Evolutionary conservation across 2,888 invertebrate species (phyloP).

Genomic region (Pterobdella sp.): DNA sequence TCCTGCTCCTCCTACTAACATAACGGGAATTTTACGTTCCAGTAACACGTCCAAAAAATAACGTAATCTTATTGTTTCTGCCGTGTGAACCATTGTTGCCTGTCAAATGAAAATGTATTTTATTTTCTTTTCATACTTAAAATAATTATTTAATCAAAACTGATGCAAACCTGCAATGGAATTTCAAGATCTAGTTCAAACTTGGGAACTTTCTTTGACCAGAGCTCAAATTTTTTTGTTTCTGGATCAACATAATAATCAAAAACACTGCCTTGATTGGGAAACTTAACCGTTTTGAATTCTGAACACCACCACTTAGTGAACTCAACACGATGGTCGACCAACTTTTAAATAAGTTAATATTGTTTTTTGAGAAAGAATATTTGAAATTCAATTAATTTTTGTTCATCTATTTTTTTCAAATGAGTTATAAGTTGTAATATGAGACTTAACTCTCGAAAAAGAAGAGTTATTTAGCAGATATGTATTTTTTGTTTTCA

Average conservation of each 20-base stretch:
- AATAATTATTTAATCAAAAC: too few relatives aligned
- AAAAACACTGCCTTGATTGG: constrained; percentile 81
- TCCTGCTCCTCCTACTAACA: constrained; percentile 83
- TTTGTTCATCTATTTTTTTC: background rate
- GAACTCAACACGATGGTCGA: constrained; percentile 86
- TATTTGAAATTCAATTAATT: background rate
- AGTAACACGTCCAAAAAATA: constrained; percentile 82
- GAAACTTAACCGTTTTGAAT: constrained; percentile 88
- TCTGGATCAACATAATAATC: constrained; percentile 87
- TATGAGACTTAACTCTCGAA: background rate
- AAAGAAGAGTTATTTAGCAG: too few relatives aligned
- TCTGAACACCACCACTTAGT: constrained; percentile 96
- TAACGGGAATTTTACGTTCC: constrained; percentile 78
- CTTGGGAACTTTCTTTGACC: constrained; percentile 79
- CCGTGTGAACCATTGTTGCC: constrained; percentile 83
- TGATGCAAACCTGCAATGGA: constrained; percentile 65
- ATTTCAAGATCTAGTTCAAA: constrained; percentile 85
- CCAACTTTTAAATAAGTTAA: too few relatives aligned
- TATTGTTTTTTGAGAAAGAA: background rate
- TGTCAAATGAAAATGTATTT: too few relatives aligned
- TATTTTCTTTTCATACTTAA: too few relatives aligned
- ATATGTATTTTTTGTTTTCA: too few relatives aligned
- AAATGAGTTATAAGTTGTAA: background rate
- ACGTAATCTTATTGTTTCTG: constrained; percentile 80
- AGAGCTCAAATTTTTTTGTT: constrained; percentile 76